Conservation (phyloP, 92 coral and sea anemone genomes). For the Epizoanthus ramosus region DNA sequence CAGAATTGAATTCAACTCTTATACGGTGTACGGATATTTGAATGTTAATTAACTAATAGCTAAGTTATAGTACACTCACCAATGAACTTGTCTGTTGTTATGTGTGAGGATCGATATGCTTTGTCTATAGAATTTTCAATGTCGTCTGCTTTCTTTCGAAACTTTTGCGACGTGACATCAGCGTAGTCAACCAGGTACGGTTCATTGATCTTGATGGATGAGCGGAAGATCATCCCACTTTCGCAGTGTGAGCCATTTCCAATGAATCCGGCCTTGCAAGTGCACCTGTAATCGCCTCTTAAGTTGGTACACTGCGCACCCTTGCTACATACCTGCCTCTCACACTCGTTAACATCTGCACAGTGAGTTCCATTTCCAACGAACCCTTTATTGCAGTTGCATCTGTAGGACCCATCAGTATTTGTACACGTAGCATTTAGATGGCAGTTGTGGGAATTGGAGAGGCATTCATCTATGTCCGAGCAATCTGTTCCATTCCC, state of each 20-base stretch:
- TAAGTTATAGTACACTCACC: not conserved
- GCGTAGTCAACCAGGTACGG: not conserved
- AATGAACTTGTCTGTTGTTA: not conserved
- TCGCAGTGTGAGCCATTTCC: not conserved
- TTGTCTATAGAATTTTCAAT: not conserved
- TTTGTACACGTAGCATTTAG: not conserved
- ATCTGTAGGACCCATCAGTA: not conserved
- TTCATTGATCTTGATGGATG: not conserved
- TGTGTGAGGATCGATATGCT: not conserved
- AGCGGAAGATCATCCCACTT: not conserved
- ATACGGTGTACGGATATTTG: too few species aligned
- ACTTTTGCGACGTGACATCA: not conserved
- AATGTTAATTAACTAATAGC: too few species aligned
- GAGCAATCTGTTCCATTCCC: too few species aligned
- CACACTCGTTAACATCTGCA: not conserved
- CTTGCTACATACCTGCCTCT: not conserved
- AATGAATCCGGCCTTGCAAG: not conserved
- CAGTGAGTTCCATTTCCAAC: not conserved
- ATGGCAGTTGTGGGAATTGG: not conserved
- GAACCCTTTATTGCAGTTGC: not conserved
- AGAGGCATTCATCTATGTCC: not conserved
- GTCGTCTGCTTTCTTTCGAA: not conserved
- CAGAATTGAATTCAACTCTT: too few species aligned
- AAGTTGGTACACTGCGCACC: not conserved
- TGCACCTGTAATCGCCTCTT: not conserved